phyloP scores from a whole-genome alignment of 2,888 invertebrate species.

The Cerceris rybyensis region DNA sequence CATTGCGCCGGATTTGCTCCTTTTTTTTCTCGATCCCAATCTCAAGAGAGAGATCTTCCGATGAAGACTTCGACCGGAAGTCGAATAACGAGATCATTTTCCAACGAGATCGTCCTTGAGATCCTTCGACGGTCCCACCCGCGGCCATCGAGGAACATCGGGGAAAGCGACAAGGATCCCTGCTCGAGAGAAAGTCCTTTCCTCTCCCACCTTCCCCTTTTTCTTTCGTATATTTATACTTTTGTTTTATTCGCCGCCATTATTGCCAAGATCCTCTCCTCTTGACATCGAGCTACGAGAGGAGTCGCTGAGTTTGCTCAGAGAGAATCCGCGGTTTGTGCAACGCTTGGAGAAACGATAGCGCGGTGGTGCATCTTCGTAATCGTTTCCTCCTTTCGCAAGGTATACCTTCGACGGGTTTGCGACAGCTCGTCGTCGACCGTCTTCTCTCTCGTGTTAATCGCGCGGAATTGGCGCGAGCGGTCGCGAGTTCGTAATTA shows the following conservation, averaged over 20 bases:
- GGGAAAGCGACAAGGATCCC: conserved; percentile 76
- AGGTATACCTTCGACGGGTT: conserved; percentile 49
- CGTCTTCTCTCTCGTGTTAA: background rate
- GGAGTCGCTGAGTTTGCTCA: conserved; percentile 25
- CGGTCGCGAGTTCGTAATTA: background rate
- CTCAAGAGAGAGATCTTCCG: background rate
- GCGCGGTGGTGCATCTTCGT: conserved; percentile 63
- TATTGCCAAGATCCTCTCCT: conserved; percentile 14
- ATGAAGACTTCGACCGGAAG: background rate
- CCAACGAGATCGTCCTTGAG: conserved; percentile 3
- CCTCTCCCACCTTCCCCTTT: conserved; percentile 38
- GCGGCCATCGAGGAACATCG: conserved; percentile 54
- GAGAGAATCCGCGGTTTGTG: conserved; percentile 46
- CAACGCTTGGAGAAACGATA: conserved; percentile 48
- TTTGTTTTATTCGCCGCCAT: conserved; percentile 25
- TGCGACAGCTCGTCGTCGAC: conserved; percentile 39
- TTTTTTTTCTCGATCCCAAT: conserved; percentile 5
- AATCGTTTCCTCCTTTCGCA: conserved; percentile 76
- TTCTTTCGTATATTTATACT: conserved; percentile 22
- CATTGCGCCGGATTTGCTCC: conserved; percentile 57
- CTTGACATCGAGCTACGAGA: background rate
- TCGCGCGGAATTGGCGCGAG: background rate
- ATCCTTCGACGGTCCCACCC: conserved; percentile 16
- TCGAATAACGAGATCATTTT: background rate
- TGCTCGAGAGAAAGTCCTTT: conserved; percentile 74